Evolutionary conservation across 1,140 invertebrate species (phyloP).

Genomic region (Diploscapter pachys): DNA sequence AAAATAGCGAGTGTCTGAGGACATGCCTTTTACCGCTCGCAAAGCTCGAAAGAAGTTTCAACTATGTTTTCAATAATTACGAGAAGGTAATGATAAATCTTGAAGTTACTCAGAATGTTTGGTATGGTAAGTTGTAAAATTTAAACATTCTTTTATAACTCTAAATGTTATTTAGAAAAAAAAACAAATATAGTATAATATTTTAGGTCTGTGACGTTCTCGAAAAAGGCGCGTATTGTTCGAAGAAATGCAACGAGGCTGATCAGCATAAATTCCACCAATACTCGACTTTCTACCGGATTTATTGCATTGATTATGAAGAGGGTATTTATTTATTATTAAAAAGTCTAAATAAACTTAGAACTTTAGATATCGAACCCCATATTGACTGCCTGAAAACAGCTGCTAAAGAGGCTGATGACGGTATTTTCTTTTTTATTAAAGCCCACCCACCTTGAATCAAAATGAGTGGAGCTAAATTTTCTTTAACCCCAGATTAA

Average conservation of each 20-base stretch:
- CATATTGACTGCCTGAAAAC: conserved; percentile 42
- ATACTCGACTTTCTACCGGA: conserved; percentile 52
- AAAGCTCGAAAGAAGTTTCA: conserved; percentile 34
- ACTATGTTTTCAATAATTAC: conserved; percentile 34
- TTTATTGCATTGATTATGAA: conserved; percentile 53
- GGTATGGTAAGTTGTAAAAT: not conserved
- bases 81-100: conserved; percentile 18
- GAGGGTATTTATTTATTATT: conserved; percentile 36
- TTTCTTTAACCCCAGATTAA: too few relatives aligned
- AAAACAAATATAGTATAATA: conserved; percentile 1
- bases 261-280: conserved; percentile 48
- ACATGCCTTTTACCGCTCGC: conserved; percentile 26
- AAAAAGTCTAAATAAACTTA: not conserved
- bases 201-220: conserved; percentile 47
- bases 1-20: conserved; percentile 22
- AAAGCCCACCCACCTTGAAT: too few relatives aligned
- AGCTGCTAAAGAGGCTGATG: conserved; percentile 30
- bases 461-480: too few relatives aligned
- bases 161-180: not conserved
- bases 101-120: not conserved
- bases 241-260: conserved; percentile 40
- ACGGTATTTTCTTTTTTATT: too few relatives aligned
- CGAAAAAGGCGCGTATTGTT: conserved; percentile 44
- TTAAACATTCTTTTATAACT: not conserved
- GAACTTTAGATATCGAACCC: conserved; percentile 46